A percentile compares a stretch with the other conserved stretches of the same genome.
phyloP scores from a whole-genome alignment of 2,113 vertebrate genomes.

The Bubo bubo region DNA sequence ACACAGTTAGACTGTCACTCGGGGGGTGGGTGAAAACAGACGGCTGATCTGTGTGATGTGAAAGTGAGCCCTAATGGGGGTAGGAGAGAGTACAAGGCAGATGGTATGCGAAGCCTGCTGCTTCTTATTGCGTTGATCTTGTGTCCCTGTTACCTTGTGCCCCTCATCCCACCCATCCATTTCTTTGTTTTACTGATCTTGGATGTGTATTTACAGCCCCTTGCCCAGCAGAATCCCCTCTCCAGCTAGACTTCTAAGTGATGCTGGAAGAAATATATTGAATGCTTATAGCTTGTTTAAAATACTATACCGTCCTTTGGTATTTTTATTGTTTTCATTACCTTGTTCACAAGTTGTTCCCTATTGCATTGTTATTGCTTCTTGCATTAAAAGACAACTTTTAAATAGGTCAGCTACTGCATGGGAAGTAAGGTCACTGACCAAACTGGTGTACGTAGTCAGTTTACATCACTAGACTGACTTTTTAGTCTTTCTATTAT shows the following conservation, averaged over 20 bases:
- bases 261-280: neutral
- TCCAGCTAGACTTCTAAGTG: neutral
- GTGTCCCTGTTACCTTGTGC: neutral
- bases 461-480: neutral
- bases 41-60: neutral
- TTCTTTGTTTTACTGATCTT: neutral
- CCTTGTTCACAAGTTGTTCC: neutral
- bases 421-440: neutral
- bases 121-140: neutral
- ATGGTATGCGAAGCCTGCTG: neutral
- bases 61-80: neutral
- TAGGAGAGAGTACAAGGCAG: neutral
- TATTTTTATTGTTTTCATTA: neutral
- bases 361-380: neutral
- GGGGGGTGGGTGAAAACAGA: conserved; percentile 27
- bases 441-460: neutral
- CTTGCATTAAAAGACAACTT: neutral
- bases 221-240: neutral
- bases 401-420: neutral
- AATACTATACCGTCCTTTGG: neutral
- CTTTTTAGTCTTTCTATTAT: neutral
- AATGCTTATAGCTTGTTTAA: neutral
- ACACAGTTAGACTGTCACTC: neutral
- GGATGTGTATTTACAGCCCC: neutral
- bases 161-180: neutral